These are phyloP conservation scores for Trematocara nigrifrons DNA, from an alignment of 2,113 vertebrate species.

Conservation along the genomic window DNA sequence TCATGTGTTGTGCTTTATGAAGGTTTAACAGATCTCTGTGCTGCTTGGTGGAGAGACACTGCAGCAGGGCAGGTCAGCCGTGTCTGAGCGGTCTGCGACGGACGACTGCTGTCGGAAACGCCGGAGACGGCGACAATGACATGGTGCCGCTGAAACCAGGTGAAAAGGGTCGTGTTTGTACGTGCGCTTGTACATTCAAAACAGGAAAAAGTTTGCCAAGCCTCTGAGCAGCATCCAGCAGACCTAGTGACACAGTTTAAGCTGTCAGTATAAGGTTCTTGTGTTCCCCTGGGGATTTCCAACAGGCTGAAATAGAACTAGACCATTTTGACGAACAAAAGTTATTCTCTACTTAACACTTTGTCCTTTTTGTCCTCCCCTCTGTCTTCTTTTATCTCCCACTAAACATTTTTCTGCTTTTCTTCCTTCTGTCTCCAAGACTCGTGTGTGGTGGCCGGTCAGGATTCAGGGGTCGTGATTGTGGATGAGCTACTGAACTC, in stretches of 20 bases:
- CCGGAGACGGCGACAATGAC: slow-evolving; percentile 65
- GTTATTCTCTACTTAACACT: not conserved
- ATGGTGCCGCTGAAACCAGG: slow-evolving; percentile 74
- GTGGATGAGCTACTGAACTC: slow-evolving; percentile 71
- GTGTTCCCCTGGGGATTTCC: not conserved
- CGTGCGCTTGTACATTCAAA: not conserved
- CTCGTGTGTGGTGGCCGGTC: slow-evolving; percentile 50
- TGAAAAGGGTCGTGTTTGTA: slow-evolving; percentile 14
- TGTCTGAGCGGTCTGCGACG: slow-evolving; percentile 59
- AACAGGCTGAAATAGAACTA: slow-evolving; percentile 23
- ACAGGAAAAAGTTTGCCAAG: not conserved
- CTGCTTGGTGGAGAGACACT: slow-evolving; percentile 64
- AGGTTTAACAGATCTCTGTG: slow-evolving; percentile 75
- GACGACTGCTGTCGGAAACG: slow-evolving; percentile 53
- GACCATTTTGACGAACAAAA: not conserved
- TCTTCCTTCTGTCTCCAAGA: slow-evolving; percentile 33
- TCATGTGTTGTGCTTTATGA: not conserved
- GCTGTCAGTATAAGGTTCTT: slow-evolving; percentile 8
- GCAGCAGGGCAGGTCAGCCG: slow-evolving; percentile 44
- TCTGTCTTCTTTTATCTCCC: not conserved
- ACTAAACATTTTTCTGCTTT: not conserved
- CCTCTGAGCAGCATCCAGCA: not conserved
- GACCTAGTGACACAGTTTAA: slow-evolving; percentile 24
- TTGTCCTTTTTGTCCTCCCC: not conserved
- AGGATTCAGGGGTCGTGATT: slow-evolving; percentile 68